Percentiles rank a stretch among this genome's conserved stretches.
phyloP scores from a whole-genome alignment of 2,797 vertebrate species.

The Pseudochromis fuscus region DNA sequence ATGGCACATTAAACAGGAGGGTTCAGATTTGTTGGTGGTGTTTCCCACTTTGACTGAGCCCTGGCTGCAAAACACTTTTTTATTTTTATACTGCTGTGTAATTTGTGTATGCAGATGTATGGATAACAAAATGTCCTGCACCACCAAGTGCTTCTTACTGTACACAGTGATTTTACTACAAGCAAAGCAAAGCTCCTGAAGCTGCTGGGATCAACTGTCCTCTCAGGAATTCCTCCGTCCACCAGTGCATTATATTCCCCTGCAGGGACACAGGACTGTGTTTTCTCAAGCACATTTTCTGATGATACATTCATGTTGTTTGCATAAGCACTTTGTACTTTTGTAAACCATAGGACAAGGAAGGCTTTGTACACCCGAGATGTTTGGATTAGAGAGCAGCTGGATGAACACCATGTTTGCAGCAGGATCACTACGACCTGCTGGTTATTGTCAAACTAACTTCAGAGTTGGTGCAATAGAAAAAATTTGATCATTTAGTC shows the following conservation, averaged over 20 bases:
- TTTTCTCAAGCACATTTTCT: constrained; percentile 32
- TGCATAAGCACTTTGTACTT: constrained; percentile 15
- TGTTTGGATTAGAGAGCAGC: constrained; percentile 12
- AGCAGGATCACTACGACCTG: constrained; percentile 49
- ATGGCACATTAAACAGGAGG: too few species aligned
- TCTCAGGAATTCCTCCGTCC: constrained; percentile 39
- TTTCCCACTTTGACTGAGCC: too few species aligned
- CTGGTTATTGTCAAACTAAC: constrained; percentile 4
- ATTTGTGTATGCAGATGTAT: constrained; percentile 1
- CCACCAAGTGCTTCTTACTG: neutral
- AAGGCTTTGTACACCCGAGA: constrained; percentile 9
- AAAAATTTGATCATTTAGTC: too few species aligned
- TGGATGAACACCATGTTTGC: neutral
- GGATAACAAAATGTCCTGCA: neutral
- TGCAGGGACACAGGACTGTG: constrained; percentile 1
- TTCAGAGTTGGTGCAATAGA: neutral
- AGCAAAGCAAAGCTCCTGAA: neutral
- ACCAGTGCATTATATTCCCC: neutral
- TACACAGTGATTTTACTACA: constrained; percentile 6
- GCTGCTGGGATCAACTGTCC: neutral
- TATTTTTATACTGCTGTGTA: neutral
- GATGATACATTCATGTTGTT: neutral
- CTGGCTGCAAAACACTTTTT: too few species aligned
- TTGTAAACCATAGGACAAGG: constrained; percentile 23
- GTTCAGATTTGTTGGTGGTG: too few species aligned